Conservation (phyloP, 1,140 invertebrate species). For the Uloborus diversus region DNA sequence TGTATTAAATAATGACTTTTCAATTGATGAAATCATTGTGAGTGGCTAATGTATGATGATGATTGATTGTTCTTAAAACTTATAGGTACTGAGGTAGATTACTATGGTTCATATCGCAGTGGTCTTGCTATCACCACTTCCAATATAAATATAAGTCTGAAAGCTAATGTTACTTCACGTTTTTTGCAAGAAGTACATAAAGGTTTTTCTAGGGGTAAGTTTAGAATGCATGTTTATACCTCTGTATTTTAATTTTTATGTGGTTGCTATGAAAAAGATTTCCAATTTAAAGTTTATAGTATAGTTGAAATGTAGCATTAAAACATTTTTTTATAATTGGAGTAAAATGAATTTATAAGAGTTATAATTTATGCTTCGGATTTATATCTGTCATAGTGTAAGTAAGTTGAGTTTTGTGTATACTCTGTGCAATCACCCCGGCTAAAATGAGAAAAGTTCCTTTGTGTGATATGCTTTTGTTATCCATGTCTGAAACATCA, state of each 20-base stretch:
- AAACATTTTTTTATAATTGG: background rate
- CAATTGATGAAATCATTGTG: background rate
- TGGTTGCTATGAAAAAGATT: background rate
- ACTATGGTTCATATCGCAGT: conserved; percentile 12
- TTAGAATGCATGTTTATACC: too few species aligned
- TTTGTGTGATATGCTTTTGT: too few species aligned
- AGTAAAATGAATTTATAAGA: too few species aligned
- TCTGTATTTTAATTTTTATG: too few species aligned
- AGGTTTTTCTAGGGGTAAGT: background rate
- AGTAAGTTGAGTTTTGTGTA: too few species aligned
- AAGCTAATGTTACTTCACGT: background rate
- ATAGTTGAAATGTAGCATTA: background rate
- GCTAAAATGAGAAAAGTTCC: too few species aligned
- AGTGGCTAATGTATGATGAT: background rate
- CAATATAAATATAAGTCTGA: conserved; percentile 13
- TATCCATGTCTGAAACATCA: too few species aligned
- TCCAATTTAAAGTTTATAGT: background rate
- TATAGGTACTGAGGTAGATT: background rate
- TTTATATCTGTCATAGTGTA: too few species aligned
- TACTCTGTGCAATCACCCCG: too few species aligned
- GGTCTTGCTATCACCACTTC: background rate
- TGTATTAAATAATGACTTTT: background rate
- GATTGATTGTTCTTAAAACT: background rate
- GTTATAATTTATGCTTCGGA: too few species aligned
- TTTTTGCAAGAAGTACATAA: background rate